Base-by-base conservation (phyloP, 2,797 vertebrate species). In the Anniella stebbinsi region DNA sequence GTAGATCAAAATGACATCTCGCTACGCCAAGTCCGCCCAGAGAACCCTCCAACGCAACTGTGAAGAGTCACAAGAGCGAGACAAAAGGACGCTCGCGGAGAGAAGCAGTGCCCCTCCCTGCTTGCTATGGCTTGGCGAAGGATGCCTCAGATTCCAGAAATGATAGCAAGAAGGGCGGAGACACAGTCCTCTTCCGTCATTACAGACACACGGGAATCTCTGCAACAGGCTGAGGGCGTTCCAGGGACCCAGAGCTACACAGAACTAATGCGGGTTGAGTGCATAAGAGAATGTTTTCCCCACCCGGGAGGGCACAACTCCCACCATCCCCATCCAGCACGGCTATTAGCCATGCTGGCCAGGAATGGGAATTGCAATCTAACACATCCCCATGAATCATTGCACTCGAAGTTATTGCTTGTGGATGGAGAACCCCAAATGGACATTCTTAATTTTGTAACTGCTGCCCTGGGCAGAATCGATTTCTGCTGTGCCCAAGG, bases 141-240 rank as follows among this genome's bases (percentile, higher is more conserved):
- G 21, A 70, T 60, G 75, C 0, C 41, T 67, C 23, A 51, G 87
- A 72, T 38, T 36, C 13, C 33, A 38, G 25, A 87, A 41, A 76
- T 1, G 77, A 75, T 4, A 90, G 69, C 69, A 51, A 23, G 17
- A 88, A 33, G 0, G 0, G 0, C n/a, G 51, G 4, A 60, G 84
- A 66, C 45, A 45, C 82, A 81, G 45, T 67, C 17, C 45, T 38
- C 41, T 30, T n/a, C 60, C 23, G 33, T 41, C 45, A 25, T 38
- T 0, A 30, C 63, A 30, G 33, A 82, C 36, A 0, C 48, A 33
- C 36, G 21, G 87, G 18, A 75, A 4, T 11, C 13, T 60, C 7
- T 83, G 51, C 87, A 70, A 57, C 11, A 30, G 77, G 66, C 86
- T 13, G 54, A 9, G 4, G 4, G 41, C 41, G 13, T 30, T 77